phyloP scores from a whole-genome alignment of 2,797 vertebrate genomes.

The Coccyzus lansbergi region DNA sequence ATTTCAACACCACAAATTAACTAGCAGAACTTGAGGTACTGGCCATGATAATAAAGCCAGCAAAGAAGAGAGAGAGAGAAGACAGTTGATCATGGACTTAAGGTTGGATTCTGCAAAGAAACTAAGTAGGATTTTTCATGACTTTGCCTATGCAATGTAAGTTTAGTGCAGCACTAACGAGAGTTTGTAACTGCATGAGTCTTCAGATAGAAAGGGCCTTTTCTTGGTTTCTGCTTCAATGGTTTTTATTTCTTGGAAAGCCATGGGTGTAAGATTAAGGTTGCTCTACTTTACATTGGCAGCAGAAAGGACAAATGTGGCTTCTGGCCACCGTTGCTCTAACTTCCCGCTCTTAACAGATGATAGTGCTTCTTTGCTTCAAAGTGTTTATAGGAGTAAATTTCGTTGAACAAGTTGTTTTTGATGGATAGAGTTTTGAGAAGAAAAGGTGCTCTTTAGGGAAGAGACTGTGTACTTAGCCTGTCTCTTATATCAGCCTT shows the following conservation, averaged over 20 bases:
- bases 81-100: neutral
- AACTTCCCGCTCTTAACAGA: neutral
- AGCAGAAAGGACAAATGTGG: neutral
- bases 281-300: neutral
- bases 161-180: neutral
- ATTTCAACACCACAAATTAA: neutral
- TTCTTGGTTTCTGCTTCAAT: neutral
- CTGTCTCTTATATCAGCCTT: neutral
- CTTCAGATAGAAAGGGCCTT: neutral
- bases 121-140: neutral
- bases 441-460: neutral
- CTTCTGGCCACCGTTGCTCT: neutral
- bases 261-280: neutral
- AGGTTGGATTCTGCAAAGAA: neutral
- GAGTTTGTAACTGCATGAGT: neutral
- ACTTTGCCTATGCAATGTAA: neutral
- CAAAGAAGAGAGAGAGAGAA: neutral
- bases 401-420: neutral
- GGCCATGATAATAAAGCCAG: neutral
- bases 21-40: neutral
- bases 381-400: constrained; percentile 1
- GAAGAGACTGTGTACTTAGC: neutral
- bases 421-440: neutral
- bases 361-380: neutral
- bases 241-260: neutral